Conservation (phyloP, 2,888 invertebrate genomes). For the Blastobasis adustella region DNA sequence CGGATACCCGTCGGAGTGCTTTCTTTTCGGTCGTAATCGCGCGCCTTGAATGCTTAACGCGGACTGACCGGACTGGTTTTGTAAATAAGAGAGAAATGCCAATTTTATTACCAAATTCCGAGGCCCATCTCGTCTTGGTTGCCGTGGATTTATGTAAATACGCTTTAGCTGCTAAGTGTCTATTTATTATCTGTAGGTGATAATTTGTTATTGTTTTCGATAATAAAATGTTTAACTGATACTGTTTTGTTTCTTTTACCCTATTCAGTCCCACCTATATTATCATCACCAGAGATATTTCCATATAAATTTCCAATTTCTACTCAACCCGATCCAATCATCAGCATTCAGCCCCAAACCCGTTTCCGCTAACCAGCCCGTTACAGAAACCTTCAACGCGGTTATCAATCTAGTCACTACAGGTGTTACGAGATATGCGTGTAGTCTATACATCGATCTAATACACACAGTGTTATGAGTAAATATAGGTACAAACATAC, state of each 20-base stretch:
- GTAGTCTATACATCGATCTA: no score
- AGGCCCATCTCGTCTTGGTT: conserved; percentile 3
- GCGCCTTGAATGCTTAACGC: conserved; percentile 17
- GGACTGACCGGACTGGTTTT: conserved; percentile 23
- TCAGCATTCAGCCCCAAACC: no score
- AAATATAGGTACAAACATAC: no score
- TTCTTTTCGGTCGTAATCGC: conserved; percentile 47
- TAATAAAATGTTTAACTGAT: conserved; percentile 31
- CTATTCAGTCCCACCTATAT: no score
- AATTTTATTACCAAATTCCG: not conserved
- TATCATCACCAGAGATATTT: no score
- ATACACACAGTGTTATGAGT: no score
- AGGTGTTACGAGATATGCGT: no score
- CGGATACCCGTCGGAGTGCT: conserved; percentile 34
- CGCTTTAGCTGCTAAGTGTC: conserved; percentile 38
- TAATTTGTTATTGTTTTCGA: conserved; percentile 37
- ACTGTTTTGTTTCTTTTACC: not conserved
- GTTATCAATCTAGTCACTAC: no score
- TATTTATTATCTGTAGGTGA: conserved; percentile 57
- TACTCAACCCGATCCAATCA: no score
- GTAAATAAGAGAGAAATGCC: conserved; percentile 2
- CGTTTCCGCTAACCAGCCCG: no score
- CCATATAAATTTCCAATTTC: no score
- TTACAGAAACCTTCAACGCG: no score
- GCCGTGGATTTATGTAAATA: conserved; percentile 67